Base-by-base conservation (phyloP, 2,797 vertebrate species). In the Myotis vivesi region DNA sequence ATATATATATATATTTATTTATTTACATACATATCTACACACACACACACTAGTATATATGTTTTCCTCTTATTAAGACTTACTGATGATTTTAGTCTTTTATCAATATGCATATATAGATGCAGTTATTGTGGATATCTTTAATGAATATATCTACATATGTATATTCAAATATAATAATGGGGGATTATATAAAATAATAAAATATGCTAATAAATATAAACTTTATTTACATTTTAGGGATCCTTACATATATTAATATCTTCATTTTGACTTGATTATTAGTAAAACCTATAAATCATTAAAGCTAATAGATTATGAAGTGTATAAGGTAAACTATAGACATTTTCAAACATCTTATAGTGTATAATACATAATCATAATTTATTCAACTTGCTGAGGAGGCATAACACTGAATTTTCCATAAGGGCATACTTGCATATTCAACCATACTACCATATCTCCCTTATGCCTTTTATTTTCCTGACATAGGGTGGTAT, bases 301-400 rank as follows among this genome's bases (percentile, higher is more conserved):
- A 84, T 3, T 89, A 88, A 82, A 91, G 72, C 51, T 91, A 84
- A 77, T 55, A 69, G 87, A 87, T 62, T 82, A 79, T 89, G 7
- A 85, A 93, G 28, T 80, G 75, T 89, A 81, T 87, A 87, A 94
- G 75, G 57, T 81, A 87, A 85, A 62, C 38, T 9, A 2, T 69
- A 71, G 44, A 81, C 44, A 55, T 81, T 77, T 80, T 76, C 12
- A 75, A 22, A 91, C 66, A 92, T 94, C 33, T 81, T 86, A 20
- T 36, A 77, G 20, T 71, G 10, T 72, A 36, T 91, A 93, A 25
- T 71, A 57, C 38, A n/a, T 69, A 64, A 71, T 80, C 23, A 44
- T 83, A 86, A 91, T 76, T 91, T 79, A 86, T 93, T 91, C 66
- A 91, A 44, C n/a, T 87, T 90, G 23, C 44, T 89, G 33, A 88